These are phyloP conservation scores for Calameuta pallipes DNA, from an alignment of 2,888 invertebrate genomes.

Conservation along the genomic window DNA sequence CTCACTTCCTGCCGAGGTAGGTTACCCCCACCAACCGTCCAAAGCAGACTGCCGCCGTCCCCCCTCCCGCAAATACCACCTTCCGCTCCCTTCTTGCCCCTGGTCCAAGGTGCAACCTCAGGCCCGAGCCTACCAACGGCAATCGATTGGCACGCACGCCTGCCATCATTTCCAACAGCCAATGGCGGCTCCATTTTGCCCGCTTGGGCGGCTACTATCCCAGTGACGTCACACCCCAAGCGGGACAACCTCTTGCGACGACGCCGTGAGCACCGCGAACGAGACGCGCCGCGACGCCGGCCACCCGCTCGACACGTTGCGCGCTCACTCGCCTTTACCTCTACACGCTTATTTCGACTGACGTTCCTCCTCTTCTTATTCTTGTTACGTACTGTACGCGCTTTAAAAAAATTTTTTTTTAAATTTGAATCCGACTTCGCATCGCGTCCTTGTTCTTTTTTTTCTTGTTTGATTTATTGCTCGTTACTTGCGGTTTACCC, in stretches of 20 bases:
- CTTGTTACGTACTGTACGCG: conserved; percentile 1
- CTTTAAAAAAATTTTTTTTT: neutral
- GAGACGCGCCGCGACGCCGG: conserved; percentile 11
- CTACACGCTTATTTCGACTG: conserved; percentile 26
- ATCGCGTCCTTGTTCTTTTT: neutral
- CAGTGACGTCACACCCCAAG: conserved; percentile 51
- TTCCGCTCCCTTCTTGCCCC: conserved; percentile 20
- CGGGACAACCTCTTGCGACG: conserved; percentile 53
- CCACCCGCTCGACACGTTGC: conserved; percentile 14
- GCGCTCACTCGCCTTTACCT: conserved; percentile 14
- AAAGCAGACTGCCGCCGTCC: conserved; percentile 20
- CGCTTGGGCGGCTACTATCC: conserved; percentile 44
- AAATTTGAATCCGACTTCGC: too few relatives aligned
- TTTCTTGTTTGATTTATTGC: neutral
- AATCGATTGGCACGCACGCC: conserved; percentile 64
- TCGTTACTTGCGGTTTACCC: neutral
- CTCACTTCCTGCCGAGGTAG: conserved; percentile 68
- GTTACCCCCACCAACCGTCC: conserved; percentile 32
- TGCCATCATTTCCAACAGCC: conserved; percentile 63
- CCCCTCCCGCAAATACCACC: conserved; percentile 22
- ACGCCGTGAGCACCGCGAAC: conserved; percentile 22
- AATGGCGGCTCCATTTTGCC: conserved; percentile 42
- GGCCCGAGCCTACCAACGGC: conserved; percentile 44
- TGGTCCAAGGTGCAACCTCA: conserved; percentile 25
- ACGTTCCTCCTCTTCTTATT: conserved; percentile 20